Conservation (phyloP, 2,888 invertebrate species). For the Eilema depressum region DNA sequence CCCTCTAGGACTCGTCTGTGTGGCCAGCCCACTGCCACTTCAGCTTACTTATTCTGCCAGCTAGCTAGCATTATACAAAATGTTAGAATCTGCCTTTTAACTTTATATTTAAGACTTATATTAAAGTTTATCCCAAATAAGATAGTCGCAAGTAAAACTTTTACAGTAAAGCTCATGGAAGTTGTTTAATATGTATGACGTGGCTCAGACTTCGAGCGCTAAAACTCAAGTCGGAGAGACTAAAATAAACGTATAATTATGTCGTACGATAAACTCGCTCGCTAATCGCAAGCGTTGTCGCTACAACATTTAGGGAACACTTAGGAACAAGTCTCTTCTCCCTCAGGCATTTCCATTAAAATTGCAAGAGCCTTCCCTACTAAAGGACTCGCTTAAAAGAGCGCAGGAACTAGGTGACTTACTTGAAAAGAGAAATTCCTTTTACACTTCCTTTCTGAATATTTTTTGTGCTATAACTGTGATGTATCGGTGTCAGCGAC, state of each 20-base stretch:
- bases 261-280: constrained; percentile 4
- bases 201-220: not conserved
- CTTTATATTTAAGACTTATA: no score
- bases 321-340: constrained; percentile 37
- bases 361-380: constrained; percentile 45
- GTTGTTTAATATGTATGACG: not conserved
- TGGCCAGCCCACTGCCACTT: no score
- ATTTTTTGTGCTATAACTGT: constrained; percentile 21
- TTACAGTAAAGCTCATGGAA: not conserved
- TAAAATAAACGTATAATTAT: constrained; percentile 16
- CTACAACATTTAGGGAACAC: constrained; percentile 30
- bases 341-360: constrained; percentile 41
- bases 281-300: constrained; percentile 22
- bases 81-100: no score
- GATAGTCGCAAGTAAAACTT: not conserved
- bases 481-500: constrained; percentile 23
- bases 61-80: no score
- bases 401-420: constrained; percentile 36
- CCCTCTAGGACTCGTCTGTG: no score
- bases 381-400: constrained; percentile 41
- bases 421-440: constrained; percentile 29
- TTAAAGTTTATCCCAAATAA: not conserved
- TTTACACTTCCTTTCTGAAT: constrained; percentile 11
- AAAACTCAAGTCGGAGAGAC: not conserved
- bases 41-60: no score